Percentiles rank a stretch among this genome's conserved stretches.
Evolutionary conservation across 2,797 vertebrate genomes (phyloP).

Genomic region (Trachops cirrhosus): DNA sequence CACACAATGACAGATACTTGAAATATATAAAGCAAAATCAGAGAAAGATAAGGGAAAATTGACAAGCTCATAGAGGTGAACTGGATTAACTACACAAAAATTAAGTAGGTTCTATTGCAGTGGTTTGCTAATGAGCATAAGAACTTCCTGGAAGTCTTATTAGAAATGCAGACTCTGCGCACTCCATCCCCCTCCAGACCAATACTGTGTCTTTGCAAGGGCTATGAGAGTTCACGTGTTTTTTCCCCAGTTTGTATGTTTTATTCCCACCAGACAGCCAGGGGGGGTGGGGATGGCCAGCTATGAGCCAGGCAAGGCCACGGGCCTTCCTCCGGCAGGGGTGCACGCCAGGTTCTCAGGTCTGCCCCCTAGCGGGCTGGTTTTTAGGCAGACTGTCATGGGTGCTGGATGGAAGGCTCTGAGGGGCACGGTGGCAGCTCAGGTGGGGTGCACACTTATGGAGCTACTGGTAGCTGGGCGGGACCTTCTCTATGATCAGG

Average conservation of each 20-base stretch:
- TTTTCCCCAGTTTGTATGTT: not conserved
- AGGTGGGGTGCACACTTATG: not conserved
- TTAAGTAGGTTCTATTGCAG: not conserved
- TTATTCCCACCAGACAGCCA: not conserved
- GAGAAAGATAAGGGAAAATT: not conserved
- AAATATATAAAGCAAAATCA: conserved; percentile 20
- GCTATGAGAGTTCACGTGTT: not conserved
- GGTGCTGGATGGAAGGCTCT: conserved; percentile 80
- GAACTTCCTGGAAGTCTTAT: not conserved
- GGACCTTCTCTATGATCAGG: conserved; percentile 92
- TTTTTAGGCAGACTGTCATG: conserved; percentile 91
- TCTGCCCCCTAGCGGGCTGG: conserved; percentile 86
- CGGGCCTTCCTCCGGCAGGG: conserved; percentile 78
- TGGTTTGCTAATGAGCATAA: not conserved
- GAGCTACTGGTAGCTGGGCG: conserved; percentile 87
- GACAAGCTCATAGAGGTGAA: not conserved
- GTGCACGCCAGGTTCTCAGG: conserved; percentile 90
- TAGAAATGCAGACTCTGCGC: not conserved
- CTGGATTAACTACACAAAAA: not conserved
- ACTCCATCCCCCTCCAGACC: not conserved
- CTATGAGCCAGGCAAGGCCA: rapidly evolving
- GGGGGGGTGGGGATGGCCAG: not conserved
- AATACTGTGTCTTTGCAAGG: not conserved
- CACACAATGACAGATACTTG: not conserved
- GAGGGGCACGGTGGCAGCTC: conserved; percentile 50